phyloP scores from a whole-genome alignment of 2,888 invertebrate genomes.

The Mythimna albipuncta region DNA sequence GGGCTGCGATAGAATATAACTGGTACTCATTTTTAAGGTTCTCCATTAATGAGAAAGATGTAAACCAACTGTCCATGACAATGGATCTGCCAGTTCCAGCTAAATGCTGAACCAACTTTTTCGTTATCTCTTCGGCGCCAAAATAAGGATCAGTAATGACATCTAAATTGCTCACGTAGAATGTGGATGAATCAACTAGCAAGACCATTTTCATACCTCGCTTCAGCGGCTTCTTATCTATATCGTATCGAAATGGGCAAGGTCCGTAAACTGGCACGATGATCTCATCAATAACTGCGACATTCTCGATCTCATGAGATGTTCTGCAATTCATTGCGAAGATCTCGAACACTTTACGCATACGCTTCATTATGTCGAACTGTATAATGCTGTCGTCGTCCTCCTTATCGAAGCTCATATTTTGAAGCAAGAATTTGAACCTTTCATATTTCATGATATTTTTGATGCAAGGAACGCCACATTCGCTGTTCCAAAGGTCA shows the following conservation, averaged over 20 bases:
- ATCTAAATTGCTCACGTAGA: conserved; percentile 85
- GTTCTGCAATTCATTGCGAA: conserved; percentile 86
- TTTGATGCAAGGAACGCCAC: conserved; percentile 78
- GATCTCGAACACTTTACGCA: conserved; percentile 85
- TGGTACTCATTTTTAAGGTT: conserved; percentile 76
- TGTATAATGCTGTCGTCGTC: conserved; percentile 74
- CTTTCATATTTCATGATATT: conserved; percentile 81
- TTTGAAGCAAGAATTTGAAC: conserved; percentile 82
- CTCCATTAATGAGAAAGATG: conserved; percentile 76
- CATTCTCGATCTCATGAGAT: conserved; percentile 76
- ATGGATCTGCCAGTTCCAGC: conserved; percentile 79
- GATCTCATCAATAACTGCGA: conserved; percentile 84
- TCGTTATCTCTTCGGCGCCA: conserved; percentile 77
- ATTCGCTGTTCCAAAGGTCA: conserved; percentile 84
- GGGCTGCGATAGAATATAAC: conserved; percentile 78
- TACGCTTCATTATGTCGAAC: conserved; percentile 82
- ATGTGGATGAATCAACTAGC: conserved; percentile 82
- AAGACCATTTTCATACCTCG: conserved; percentile 84
- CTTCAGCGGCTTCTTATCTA: conserved; percentile 80
- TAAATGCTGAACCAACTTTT: conserved; percentile 82
- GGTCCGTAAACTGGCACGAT: conserved; percentile 85
- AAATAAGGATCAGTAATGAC: conserved; percentile 84
- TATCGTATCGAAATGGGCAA: conserved; percentile 85
- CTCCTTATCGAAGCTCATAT: conserved; percentile 80
- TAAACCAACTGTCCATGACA: conserved; percentile 84